Percentiles rank a stretch among this genome's conserved stretches.
Conservation (phyloP, 2,888 invertebrate species). For the Brachyopa scutellaris region DNA sequence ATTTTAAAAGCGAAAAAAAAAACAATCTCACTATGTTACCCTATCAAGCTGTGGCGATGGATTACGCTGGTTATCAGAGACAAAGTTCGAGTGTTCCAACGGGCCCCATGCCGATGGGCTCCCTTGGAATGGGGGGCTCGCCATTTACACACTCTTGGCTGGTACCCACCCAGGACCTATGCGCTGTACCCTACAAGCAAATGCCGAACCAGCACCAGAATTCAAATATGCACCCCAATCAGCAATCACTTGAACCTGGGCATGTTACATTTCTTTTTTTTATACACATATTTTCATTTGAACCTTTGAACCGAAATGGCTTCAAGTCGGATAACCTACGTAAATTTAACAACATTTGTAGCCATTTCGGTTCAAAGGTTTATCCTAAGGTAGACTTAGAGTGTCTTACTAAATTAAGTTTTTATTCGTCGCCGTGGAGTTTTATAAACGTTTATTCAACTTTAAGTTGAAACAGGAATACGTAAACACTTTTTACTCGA, state of each 20-base stretch:
- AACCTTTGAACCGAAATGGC: background rate
- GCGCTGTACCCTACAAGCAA: conserved; percentile 92
- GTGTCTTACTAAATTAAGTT: too few relatives aligned
- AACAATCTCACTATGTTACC: conserved; percentile 86
- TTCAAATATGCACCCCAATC: conserved; percentile 79
- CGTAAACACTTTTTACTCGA: too few relatives aligned
- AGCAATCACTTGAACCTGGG: conserved; percentile 90
- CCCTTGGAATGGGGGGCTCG: conserved; percentile 84
- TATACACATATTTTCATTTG: background rate
- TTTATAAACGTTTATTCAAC: too few relatives aligned
- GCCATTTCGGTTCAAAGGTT: too few relatives aligned
- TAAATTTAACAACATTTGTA: too few relatives aligned
- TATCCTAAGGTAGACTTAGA: too few relatives aligned
- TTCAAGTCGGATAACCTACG: too few relatives aligned
- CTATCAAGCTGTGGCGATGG: conserved; percentile 94
- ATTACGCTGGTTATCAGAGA: conserved; percentile 88
- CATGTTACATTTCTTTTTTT: conserved; percentile 85
- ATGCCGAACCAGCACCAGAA: conserved; percentile 82
- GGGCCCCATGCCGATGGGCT: conserved; percentile 82
- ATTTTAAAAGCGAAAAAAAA: conserved; percentile 12
- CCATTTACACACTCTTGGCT: conserved; percentile 98
- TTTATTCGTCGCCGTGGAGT: too few relatives aligned
- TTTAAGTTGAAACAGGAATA: too few relatives aligned
- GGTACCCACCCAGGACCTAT: conserved; percentile 95
- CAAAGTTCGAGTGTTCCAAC: conserved; percentile 82